Evolutionary conservation across 2,797 vertebrate genomes (phyloP).

Genomic region (Knipowitschia caucasica): DNA sequence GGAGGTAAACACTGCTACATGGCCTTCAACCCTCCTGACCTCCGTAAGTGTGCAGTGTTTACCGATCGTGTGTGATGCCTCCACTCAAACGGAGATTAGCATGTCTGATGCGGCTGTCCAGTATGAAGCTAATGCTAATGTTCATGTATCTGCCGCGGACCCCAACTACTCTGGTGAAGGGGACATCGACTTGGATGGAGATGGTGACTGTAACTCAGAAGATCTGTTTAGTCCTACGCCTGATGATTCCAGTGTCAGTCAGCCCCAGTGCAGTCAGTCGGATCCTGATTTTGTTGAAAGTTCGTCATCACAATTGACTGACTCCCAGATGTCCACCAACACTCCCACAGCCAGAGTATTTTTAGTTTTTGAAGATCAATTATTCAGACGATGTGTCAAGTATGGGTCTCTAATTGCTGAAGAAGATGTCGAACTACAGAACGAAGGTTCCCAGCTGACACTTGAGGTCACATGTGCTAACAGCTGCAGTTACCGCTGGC

Average conservation of each 20-base stretch:
- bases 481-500: neutral
- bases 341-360: neutral
- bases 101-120: neutral
- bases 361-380: neutral
- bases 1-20: neutral
- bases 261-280: neutral
- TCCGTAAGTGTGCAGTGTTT: neutral
- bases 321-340: neutral
- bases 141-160: too few species aligned
- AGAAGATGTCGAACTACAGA: neutral
- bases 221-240: neutral
- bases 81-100: neutral
- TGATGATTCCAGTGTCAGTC: neutral
- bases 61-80: neutral
- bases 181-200: neutral
- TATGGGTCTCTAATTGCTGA: neutral
- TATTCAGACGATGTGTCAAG: neutral
- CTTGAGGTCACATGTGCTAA: neutral
- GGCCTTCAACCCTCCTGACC: neutral
- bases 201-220: neutral
- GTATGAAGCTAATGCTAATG: too few species aligned
- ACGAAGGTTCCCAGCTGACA: neutral
- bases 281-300: neutral
- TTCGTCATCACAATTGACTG: too few species aligned
- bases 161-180: neutral